These are phyloP conservation scores for Drosophila lacteicornis DNA, from an alignment of 1,140 invertebrate genomes.

Conservation along the genomic window DNA sequence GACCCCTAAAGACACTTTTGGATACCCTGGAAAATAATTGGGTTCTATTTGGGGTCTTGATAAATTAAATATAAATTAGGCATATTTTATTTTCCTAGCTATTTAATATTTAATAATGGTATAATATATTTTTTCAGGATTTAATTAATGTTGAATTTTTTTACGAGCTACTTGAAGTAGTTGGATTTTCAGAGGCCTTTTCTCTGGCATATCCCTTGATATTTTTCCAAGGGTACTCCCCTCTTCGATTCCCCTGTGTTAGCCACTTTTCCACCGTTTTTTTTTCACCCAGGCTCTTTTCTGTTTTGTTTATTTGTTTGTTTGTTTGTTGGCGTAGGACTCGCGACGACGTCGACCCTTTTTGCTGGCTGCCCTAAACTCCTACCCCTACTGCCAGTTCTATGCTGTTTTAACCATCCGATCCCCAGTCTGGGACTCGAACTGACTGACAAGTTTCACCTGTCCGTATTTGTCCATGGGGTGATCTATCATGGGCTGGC, in stretches of 20 bases:
- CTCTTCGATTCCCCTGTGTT: not conserved
- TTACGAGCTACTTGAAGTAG: too few species aligned
- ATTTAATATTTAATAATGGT: not conserved
- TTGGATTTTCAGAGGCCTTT: too few species aligned
- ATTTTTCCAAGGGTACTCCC: constrained; percentile 6
- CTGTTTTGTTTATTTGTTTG: constrained; percentile 55
- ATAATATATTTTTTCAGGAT: too few species aligned
- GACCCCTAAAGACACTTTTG: constrained; percentile 18
- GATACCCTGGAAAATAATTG: constrained; percentile 13
- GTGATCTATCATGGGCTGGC: constrained; percentile 72
- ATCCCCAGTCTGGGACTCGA: constrained; percentile 20
- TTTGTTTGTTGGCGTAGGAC: constrained; percentile 74
- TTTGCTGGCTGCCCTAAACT: constrained; percentile 34
- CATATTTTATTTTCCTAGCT: not conserved
- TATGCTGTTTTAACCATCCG: constrained; percentile 12
- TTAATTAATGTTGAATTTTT: not conserved
- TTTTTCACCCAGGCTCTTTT: constrained; percentile 46
- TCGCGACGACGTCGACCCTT: constrained; percentile 71
- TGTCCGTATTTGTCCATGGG: constrained; percentile 81
- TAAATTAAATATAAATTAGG: not conserved
- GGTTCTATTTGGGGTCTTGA: not conserved
- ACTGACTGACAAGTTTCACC: constrained; percentile 81
- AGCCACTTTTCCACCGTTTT: constrained; percentile 28
- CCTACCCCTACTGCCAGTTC: not conserved
- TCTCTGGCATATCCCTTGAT: too few species aligned